Evolutionary conservation across 2,113 vertebrate genomes (phyloP).

Genomic region (Chloropsis hardwickii): DNA sequence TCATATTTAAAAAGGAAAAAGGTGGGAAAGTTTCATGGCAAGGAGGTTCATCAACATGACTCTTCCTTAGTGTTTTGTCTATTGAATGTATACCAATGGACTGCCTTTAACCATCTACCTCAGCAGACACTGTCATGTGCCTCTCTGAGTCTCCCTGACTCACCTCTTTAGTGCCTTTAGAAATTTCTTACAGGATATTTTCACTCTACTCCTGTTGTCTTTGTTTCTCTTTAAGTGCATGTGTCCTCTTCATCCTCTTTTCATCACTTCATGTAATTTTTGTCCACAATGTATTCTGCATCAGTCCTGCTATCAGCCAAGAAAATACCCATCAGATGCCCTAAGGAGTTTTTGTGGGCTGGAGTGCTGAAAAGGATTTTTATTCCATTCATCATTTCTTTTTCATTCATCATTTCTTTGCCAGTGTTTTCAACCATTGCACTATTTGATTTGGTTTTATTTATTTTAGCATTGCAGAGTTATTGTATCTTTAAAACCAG

Average conservation of each 20-base stretch:
- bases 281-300: not conserved
- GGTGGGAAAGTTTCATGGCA: not conserved
- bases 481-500: not conserved
- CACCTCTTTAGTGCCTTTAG: not conserved
- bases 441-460: not conserved
- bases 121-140: not conserved
- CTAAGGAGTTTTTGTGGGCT: not conserved
- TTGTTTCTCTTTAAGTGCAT: not conserved
- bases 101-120: not conserved
- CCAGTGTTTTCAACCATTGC: not conserved
- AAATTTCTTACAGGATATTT: not conserved
- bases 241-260: not conserved
- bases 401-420: not conserved
- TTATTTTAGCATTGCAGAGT: not conserved
- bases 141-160: not conserved
- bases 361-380: not conserved
- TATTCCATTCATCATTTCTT: not conserved
- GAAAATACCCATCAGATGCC: slow-evolving; percentile 8
- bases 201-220: not conserved
- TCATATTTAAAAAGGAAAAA: slow-evolving; percentile 36
- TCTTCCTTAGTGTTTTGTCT: not conserved
- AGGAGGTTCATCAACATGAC: not conserved
- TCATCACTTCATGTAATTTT: not conserved
- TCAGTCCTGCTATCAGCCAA: not conserved
- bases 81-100: not conserved